A percentile compares a stretch with the other conserved stretches of the same genome.
These are phyloP conservation scores for Sarcophaga carnaria DNA, from an alignment of 2,888 invertebrate species.

Conservation along the genomic window DNA sequence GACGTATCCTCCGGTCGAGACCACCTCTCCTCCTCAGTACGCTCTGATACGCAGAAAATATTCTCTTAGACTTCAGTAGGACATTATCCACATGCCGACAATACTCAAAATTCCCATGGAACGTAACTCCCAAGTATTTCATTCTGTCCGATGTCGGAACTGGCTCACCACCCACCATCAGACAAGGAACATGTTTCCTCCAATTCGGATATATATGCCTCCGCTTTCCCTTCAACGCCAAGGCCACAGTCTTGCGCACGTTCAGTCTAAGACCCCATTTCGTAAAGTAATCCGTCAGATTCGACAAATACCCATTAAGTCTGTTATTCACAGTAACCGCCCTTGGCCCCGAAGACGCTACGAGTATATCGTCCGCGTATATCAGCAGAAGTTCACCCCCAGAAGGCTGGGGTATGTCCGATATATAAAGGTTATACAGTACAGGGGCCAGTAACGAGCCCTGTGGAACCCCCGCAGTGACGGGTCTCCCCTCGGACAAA, in stretches of 20 bases:
- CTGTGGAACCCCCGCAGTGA: neutral
- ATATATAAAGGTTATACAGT: neutral
- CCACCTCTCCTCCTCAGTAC: neutral
- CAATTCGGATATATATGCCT: neutral
- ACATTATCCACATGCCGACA: neutral
- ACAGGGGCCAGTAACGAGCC: conserved; percentile 4
- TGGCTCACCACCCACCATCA: neutral
- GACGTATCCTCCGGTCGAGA: neutral
- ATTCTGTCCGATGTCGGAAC: too few relatives aligned
- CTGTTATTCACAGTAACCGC: too few relatives aligned
- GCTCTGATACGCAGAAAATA: neutral
- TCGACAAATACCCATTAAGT: neutral
- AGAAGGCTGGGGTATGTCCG: neutral
- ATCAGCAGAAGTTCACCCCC: neutral
- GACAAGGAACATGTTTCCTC: neutral
- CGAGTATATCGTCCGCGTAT: too few relatives aligned
- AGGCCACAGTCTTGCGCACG: neutral
- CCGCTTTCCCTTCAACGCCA: neutral
- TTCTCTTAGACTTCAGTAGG: neutral
- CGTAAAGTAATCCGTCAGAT: neutral
- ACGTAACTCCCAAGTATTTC: neutral
- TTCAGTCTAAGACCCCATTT: neutral
- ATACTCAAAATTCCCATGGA: neutral
- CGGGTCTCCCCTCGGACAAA: neutral
- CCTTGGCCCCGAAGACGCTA: neutral